Conservation (phyloP, 2,113 vertebrate genomes). For the Ictidomys tridecemlineatus region DNA sequence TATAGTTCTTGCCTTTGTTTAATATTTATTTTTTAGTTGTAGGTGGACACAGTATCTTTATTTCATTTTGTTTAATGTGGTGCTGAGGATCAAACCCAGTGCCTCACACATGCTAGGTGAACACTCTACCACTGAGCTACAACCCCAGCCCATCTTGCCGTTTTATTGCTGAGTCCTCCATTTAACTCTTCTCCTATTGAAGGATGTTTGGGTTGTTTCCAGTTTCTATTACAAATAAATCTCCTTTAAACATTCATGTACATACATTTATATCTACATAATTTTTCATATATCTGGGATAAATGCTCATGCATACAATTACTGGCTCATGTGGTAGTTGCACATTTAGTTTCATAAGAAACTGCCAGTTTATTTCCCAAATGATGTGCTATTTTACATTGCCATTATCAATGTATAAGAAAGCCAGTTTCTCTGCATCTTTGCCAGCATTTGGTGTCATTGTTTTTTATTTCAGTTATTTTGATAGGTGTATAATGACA, state of each 20-base stretch:
- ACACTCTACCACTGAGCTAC: no score
- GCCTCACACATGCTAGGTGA: no score
- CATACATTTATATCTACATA: background rate
- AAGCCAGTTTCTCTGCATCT: background rate
- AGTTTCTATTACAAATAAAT: background rate
- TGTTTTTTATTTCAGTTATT: background rate
- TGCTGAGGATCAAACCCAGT: no score
- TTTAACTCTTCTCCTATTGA: background rate
- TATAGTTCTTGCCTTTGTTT: background rate
- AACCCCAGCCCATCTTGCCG: no score
- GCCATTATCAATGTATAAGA: background rate
- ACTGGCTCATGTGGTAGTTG: background rate
- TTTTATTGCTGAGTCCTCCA: background rate
- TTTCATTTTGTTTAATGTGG: no score
- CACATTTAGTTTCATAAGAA: background rate
- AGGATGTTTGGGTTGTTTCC: background rate
- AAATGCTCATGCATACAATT: background rate
- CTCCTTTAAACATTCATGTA: background rate
- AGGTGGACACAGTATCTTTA: no score
- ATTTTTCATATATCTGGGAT: background rate
- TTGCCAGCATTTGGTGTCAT: background rate
- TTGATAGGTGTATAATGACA: background rate
- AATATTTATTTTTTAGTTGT: no score
- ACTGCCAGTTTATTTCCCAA: background rate
- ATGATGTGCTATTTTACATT: accelerated